Base-by-base conservation (phyloP, 23 tunicate genomes). In the Clavelina lepadiformis region DNA sequence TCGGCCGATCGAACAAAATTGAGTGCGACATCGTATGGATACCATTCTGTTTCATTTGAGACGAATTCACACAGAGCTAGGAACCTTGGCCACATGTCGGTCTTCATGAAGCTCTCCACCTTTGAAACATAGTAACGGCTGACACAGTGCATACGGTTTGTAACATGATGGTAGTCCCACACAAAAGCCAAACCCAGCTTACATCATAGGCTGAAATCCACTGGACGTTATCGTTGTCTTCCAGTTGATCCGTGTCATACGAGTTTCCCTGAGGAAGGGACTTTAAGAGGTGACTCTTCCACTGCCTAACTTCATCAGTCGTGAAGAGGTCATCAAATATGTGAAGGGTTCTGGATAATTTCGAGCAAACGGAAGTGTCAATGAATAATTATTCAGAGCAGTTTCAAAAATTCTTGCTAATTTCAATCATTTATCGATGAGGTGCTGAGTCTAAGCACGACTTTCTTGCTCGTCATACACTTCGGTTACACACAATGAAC, bases 221-320 rank as follows among this genome's bases (percentile, higher is more conserved):
- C 37, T 81, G 97, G 31, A 89, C 82, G 38, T 89, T 89, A 61
- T 89, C 97, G 38, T 89, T 73, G 31, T 81, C 91, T 65, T 89
- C 79, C 1, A 69, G 24, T 0, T 75, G 74, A 0, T 38, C 67
- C 3, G 47, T 37, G 54, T 89, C 97, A 55, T 44, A 81, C 11
- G 60, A 31, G 28, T 31, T 27, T 36, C 23, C 15, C 0, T 26
- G 21, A 44, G 76, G 73, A 6, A 27, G 44, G 0, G 45, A 19
- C 18, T 58, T 33, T 3, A 76, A 61, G 19, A 89, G 37, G 68
- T 74, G 82, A 15, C 44, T 34, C 8, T 55, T 37, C 80, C 78
- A 75, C 7, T 63, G 63, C 3, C 58, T 26, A 28, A 81, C 46
- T 44, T 89, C 89, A 0, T 59, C 89, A 28, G 24, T 22, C 2